phyloP scores from a whole-genome alignment of 2,797 vertebrate genomes.

The Todus mexicanus region DNA sequence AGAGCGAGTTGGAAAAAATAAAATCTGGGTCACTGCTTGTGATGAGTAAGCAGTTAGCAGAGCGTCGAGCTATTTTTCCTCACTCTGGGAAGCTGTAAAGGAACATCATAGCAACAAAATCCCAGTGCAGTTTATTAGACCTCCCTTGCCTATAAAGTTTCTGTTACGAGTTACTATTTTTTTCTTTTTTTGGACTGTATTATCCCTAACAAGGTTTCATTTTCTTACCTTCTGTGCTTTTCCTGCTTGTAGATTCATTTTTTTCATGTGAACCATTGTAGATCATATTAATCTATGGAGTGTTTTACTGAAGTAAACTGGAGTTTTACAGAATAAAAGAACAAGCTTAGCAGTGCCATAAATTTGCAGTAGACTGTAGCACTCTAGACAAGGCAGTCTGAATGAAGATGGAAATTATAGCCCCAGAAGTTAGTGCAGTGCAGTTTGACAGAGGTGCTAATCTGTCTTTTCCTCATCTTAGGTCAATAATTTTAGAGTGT shows the following conservation, averaged over 20 bases:
- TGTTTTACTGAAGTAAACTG: neutral
- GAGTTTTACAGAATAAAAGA: neutral
- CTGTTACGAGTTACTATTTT: neutral
- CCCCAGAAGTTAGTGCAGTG: neutral
- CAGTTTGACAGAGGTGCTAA: neutral
- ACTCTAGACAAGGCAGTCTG: neutral
- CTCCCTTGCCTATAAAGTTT: neutral
- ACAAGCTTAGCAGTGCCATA: neutral
- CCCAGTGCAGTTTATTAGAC: constrained; percentile 29
- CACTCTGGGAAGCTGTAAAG: constrained; percentile 1
- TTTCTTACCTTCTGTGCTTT: neutral
- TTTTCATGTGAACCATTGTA: neutral
- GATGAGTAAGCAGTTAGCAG: constrained; percentile 43
- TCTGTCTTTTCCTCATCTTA: neutral
- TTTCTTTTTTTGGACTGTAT: neutral
- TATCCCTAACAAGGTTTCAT: neutral
- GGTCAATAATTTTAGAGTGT: neutral
- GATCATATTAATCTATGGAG: neutral
- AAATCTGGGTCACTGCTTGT: constrained; percentile 49
- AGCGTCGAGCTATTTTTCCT: accelerated
- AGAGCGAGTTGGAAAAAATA: neutral
- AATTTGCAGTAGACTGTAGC: neutral
- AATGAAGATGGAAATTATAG: neutral
- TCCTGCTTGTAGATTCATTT: neutral
- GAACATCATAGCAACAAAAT: constrained; percentile 20